A percentile compares a stretch with the other conserved stretches of the same genome.
phyloP scores from a whole-genome alignment of 2,113 vertebrate species.

The Salvator merianae region DNA sequence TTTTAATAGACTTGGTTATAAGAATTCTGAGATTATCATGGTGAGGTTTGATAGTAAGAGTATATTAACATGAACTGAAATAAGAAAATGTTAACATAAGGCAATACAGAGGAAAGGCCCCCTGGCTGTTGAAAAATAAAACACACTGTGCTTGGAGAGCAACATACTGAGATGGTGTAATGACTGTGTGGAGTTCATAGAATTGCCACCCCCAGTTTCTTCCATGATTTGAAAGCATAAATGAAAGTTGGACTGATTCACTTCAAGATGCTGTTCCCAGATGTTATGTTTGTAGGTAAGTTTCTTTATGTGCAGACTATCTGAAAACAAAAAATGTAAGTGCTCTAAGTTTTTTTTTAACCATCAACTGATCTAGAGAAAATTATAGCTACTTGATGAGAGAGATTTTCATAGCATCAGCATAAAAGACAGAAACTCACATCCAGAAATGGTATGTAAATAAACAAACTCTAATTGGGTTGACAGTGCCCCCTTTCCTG shows the following conservation, averaged over 20 bases:
- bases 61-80: neutral
- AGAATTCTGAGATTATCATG: neutral
- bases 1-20: neutral
- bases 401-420: conserved; percentile 80
- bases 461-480: conserved; percentile 88
- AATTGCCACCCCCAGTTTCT: conserved; percentile 57
- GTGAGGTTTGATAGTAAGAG: neutral
- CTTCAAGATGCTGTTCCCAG: conserved; percentile 70
- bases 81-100: neutral
- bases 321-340: conserved; percentile 72
- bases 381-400: conserved; percentile 75
- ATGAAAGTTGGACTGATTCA: conserved; percentile 65
- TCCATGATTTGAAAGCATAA: conserved; percentile 68
- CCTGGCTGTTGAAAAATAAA: conserved; percentile 25
- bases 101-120: neutral
- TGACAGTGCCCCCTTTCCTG: conserved; percentile 83
- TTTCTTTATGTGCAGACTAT: conserved; percentile 73
- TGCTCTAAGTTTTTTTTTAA: conserved; percentile 60
- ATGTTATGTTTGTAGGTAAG: conserved; percentile 74
- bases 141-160: conserved; percentile 7
- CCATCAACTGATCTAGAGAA: conserved; percentile 65
- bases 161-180: conserved; percentile 41
- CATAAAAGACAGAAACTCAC: conserved; percentile 81
- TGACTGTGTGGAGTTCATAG: conserved; percentile 48
- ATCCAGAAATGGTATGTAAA: conserved; percentile 83